phyloP scores from a whole-genome alignment of 2,113 vertebrate species.

The Piprites chloris region DNA sequence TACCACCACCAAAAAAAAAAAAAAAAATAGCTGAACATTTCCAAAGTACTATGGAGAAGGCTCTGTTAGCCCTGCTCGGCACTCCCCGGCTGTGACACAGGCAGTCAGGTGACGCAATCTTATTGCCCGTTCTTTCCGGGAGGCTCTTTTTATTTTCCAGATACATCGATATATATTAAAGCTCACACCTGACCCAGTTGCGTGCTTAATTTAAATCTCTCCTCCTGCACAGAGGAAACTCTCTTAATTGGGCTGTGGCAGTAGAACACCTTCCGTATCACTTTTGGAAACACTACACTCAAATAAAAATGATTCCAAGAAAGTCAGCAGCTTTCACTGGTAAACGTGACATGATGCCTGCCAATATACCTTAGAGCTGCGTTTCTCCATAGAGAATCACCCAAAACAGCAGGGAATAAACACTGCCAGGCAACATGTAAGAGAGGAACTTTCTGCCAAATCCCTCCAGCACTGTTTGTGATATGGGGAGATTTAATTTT shows the following conservation, averaged over 20 bases:
- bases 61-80: neutral
- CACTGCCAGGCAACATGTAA: neutral
- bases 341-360: fast-evolving
- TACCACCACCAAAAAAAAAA: neutral
- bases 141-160: neutral
- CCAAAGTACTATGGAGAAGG: neutral
- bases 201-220: neutral
- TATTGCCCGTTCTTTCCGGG: neutral
- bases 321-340: neutral
- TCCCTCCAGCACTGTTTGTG: neutral
- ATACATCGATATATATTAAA: neutral
- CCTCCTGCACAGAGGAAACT: neutral
- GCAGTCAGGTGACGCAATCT: neutral
- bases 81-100: neutral
- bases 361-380: neutral
- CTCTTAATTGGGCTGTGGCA: neutral
- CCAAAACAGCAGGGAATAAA: neutral
- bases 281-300: neutral
- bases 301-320: neutral
- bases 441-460: neutral
- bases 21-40: neutral
- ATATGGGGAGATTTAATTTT: neutral
- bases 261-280: neutral
- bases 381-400: neutral
- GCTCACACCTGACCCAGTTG: neutral